These are phyloP conservation scores for Peromyscus polionotus DNA, from an alignment of 2,113 vertebrate genomes.

Conservation along the genomic window DNA sequence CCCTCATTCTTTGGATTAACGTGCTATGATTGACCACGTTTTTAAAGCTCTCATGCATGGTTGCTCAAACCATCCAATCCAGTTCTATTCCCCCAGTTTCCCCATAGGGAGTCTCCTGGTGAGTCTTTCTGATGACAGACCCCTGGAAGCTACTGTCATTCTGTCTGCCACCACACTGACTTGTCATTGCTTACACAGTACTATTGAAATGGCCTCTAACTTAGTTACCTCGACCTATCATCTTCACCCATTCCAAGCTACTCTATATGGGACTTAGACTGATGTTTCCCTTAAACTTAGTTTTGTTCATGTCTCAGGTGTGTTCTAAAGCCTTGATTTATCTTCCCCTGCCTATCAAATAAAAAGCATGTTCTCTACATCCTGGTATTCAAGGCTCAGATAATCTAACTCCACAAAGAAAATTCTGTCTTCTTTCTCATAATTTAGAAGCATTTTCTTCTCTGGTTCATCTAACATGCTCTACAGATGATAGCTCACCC, in stretches of 20 bases:
- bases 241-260: background rate
- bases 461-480: background rate
- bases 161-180: background rate
- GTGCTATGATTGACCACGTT: background rate
- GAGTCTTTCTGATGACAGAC: background rate
- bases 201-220: background rate
- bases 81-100: background rate
- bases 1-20: background rate
- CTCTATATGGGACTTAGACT: background rate
- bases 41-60: background rate
- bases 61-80: background rate
- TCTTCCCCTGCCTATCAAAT: background rate
- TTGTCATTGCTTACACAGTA: background rate
- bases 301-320: background rate
- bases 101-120: background rate
- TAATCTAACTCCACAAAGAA: background rate
- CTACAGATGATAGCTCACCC: background rate
- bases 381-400: background rate
- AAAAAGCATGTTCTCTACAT: background rate
- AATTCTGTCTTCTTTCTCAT: background rate
- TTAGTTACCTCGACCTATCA: background rate
- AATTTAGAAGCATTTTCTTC: background rate
- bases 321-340: constrained; percentile 25
- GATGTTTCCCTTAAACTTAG: background rate
- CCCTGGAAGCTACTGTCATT: background rate